Evolutionary conservation across 2,888 invertebrate genomes (phyloP), one percentile per base, ranked within the genome.

Genomic region (Sarcophaga carnaria): DNA sequence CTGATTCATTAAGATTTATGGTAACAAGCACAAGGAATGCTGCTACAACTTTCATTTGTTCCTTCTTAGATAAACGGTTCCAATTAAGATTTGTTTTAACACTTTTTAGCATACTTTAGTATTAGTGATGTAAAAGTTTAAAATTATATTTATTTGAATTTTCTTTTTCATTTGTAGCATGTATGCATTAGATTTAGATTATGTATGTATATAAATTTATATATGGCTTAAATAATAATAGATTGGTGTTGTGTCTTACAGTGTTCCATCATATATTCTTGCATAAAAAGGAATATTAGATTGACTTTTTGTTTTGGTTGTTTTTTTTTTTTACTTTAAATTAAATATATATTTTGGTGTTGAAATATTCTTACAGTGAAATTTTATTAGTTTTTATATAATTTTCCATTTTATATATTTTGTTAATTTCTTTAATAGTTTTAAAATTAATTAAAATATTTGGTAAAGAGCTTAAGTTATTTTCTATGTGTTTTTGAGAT

Each of bases 231-330:
- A 86, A 83, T 77, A 72, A 86, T 83, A 81, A 86, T n/a, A 79
- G 83, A 71, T 86, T 88, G 88, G 88, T 88, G 88, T 88, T 85
- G 86, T 84, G 87, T 86, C 87, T 88, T 88, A 88, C 87, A 88
- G 88, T 87, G 83, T 83, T 80, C 45, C 37, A 37, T 69, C 22
- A 47, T 75, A 14, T 25, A 14, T 74, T 74, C 25, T 71, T 8
- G 54, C 22, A 47, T 47, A 72, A 67, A 71, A 54, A 78, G 67
- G 71, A 64, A 37, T 70, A 72, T 59, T 37, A 45, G 59, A 67
- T 67, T 77, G 71, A 62, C 60, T 82, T 82, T 79, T 72, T 37
- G 37, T 37, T 76, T 67, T 76, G 63, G 27, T 77, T 81, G 66
- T 71, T 66, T 62, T 49, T 45, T 49, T 45, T 71, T 63, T 63